These are phyloP conservation scores for Himantopus leucocephalus DNA, from an alignment of 2,113 vertebrate genomes.

Conservation along the genomic window DNA sequence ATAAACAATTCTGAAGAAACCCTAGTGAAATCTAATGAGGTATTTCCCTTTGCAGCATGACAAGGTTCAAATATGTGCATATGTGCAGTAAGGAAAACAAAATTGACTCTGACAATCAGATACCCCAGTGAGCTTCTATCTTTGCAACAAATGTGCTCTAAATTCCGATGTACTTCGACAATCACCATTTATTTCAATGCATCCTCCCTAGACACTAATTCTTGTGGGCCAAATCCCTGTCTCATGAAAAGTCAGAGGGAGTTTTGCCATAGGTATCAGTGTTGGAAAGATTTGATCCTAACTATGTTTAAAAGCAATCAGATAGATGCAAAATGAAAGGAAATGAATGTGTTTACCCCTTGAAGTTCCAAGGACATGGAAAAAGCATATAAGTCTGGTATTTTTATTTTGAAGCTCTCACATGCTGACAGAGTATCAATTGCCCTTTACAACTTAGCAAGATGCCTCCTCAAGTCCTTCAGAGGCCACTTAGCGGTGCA, in stretches of 20 bases:
- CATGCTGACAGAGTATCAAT: neutral
- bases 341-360: neutral
- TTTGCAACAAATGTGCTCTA: slow-evolving; percentile 52
- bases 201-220: slow-evolving; percentile 42
- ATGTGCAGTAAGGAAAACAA: slow-evolving; percentile 29
- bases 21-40: slow-evolving; percentile 31
- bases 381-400: neutral
- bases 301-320: neutral
- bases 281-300: slow-evolving; percentile 17
- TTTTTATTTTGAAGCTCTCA: neutral
- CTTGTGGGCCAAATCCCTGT: neutral
- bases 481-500: neutral
- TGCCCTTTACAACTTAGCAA: neutral
- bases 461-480: neutral
- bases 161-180: slow-evolving; percentile 62
- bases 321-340: slow-evolving; percentile 13
- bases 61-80: slow-evolving; percentile 44
- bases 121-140: slow-evolving; percentile 31
- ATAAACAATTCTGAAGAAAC: slow-evolving; percentile 34
- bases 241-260: slow-evolving; percentile 6
- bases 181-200: slow-evolving; percentile 49
- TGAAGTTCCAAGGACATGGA: neutral
- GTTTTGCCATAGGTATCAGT: slow-evolving; percentile 8
- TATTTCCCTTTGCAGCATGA: slow-evolving; percentile 34
- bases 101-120: slow-evolving; percentile 55